Evolutionary conservation across 2,113 vertebrate species (phyloP).

Genomic region (Tonatia bakeri): DNA sequence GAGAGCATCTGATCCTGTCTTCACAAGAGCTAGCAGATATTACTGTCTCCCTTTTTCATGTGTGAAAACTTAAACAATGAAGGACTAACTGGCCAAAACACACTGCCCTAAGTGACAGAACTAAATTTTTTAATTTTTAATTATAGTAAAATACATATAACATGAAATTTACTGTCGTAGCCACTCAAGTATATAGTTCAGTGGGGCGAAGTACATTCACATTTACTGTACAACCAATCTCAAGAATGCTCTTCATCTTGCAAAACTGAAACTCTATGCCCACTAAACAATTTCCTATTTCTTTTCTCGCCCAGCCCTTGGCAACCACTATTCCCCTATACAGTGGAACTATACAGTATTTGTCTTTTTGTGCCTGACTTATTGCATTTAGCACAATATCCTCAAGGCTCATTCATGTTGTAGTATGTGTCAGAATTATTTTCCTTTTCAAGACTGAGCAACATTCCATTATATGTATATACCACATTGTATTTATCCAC

Average conservation of each 20-base stretch:
- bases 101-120: background rate
- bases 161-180: background rate
- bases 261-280: conserved; percentile 2
- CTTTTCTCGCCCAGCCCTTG: too few relatives aligned
- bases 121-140: background rate
- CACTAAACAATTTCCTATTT: background rate
- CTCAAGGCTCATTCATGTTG: background rate
- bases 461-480: background rate
- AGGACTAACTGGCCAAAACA: background rate
- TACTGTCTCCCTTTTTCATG: background rate
- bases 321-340: background rate
- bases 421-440: background rate
- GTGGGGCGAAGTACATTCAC: background rate
- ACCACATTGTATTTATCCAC: background rate
- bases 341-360: background rate
- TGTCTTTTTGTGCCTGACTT: background rate
- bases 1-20: background rate
- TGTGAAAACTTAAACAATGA: background rate
- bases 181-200: background rate
- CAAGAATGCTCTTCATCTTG: background rate
- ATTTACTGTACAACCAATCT: background rate
- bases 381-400: background rate
- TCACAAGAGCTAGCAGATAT: background rate
- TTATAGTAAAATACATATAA: background rate
- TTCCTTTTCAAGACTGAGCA: background rate